Percentiles rank a stretch among this genome's conserved stretches.
These are phyloP conservation scores for Watersipora subatra DNA, from an alignment of 1,140 invertebrate species.

Conservation along the genomic window DNA sequence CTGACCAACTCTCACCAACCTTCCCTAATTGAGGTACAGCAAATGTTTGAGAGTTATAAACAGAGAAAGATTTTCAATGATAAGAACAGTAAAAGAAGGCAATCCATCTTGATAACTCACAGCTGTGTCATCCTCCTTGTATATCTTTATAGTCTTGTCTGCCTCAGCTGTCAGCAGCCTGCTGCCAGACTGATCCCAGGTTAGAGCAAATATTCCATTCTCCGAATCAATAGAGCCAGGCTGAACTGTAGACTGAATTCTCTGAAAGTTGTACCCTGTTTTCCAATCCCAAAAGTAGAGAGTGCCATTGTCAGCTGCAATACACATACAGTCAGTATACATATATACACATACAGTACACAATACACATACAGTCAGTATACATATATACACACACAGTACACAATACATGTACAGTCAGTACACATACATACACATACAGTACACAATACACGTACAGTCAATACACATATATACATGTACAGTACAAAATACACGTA, in stretches of 20 bases:
- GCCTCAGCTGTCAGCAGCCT: conserved; percentile 91
- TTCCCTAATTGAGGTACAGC: too few species aligned
- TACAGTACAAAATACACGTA: too few species aligned
- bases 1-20: too few species aligned
- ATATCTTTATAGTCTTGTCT: conserved; percentile 98
- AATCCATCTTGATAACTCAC: too few species aligned
- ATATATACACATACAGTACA: too few species aligned
- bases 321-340: conserved; percentile 1
- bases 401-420: too few species aligned
- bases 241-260: conserved; percentile 78
- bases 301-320: conserved; percentile 77
- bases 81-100: background rate
- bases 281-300: conserved; percentile 98
- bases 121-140: conserved; percentile 90
- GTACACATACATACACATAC: too few species aligned
- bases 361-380: too few species aligned
- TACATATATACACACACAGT: background rate
- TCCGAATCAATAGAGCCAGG: conserved; percentile 99
- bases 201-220: conserved; percentile 88
- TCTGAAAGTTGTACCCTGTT: conserved; percentile 95
- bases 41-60: background rate
- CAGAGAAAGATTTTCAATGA: background rate
- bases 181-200: conserved; percentile 82
- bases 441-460: too few species aligned
- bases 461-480: too few species aligned